Evolutionary conservation across 2,888 invertebrate genomes (phyloP).

Genomic region (Aquatica leii): DNA sequence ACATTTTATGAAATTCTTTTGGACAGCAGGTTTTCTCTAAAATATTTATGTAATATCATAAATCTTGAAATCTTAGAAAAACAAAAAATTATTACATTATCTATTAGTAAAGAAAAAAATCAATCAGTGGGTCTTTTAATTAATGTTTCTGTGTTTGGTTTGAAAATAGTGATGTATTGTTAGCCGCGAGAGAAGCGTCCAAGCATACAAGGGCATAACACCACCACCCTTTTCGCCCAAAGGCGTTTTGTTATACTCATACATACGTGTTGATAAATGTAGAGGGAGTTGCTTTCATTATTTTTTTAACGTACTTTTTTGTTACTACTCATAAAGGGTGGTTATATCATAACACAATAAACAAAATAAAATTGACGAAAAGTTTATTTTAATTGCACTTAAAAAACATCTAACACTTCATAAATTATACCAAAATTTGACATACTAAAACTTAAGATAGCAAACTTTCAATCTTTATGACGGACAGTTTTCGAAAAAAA

Average conservation of each 20-base stretch:
- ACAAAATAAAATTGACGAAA: neutral
- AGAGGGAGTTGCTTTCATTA: neutral
- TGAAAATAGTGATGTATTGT: slow-evolving; percentile 58
- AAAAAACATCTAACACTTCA: slow-evolving; percentile 2
- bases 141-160: slow-evolving; percentile 61
- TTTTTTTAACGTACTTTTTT: neutral
- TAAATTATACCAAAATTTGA: neutral
- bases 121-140: slow-evolving; percentile 60
- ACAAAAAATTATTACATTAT: slow-evolving; percentile 52
- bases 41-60: slow-evolving; percentile 1
- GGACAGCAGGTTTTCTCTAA: neutral
- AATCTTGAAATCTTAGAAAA: slow-evolving; percentile 4
- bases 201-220: slow-evolving; percentile 54
- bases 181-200: slow-evolving; percentile 55
- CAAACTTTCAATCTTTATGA: neutral
- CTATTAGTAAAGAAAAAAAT: slow-evolving; percentile 57
- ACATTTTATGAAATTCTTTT: neutral
- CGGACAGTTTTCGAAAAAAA: neutral
- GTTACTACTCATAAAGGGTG: too few relatives aligned
- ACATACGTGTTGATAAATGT: slow-evolving; percentile 8
- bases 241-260: slow-evolving; percentile 30
- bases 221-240: slow-evolving; percentile 44
- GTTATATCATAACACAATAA: neutral
- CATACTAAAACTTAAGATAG: slow-evolving; percentile 3
- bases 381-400: neutral